Evolutionary conservation across 2,888 invertebrate genomes (phyloP).

Genomic region (Laspeyria flexula): DNA sequence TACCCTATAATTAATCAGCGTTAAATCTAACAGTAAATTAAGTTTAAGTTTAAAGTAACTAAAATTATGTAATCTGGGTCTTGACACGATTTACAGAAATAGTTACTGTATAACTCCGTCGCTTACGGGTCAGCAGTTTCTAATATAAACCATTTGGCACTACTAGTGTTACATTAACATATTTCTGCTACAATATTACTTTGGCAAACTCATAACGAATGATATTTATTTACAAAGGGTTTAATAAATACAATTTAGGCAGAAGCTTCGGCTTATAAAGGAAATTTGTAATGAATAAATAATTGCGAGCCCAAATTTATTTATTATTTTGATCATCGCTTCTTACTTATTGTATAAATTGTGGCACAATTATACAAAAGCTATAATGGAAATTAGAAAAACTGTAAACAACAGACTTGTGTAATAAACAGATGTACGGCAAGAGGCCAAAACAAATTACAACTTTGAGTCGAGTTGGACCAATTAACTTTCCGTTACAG

Average conservation of each 20-base stretch:
- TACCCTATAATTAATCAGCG: no score
- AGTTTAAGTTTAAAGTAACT: background rate
- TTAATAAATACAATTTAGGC: slow-evolving; percentile 35
- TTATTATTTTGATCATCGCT: slow-evolving; percentile 33
- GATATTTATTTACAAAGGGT: slow-evolving; percentile 18
- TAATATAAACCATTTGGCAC: slow-evolving; percentile 22
- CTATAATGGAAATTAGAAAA: slow-evolving; percentile 58
- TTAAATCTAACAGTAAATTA: no score
- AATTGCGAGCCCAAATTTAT: slow-evolving; percentile 32
- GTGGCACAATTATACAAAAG: slow-evolving; percentile 32
- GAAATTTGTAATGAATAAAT: slow-evolving; percentile 38
- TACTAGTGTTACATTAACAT: slow-evolving; percentile 23
- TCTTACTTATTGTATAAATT: slow-evolving; percentile 9
- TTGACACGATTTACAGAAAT: background rate
- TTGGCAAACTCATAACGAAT: slow-evolving; percentile 13
- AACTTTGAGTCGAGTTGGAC: slow-evolving; percentile 80
- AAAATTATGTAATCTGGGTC: background rate
- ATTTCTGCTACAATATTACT: slow-evolving; percentile 28
- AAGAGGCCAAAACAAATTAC: slow-evolving; percentile 81
- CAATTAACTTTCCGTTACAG: slow-evolving; percentile 85
- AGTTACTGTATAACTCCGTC: background rate
- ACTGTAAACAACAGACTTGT: slow-evolving; percentile 66
- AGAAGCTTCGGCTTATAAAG: slow-evolving; percentile 15
- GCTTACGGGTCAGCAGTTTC: background rate
- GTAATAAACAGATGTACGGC: slow-evolving; percentile 76